These are phyloP conservation scores for Thomomys bottae DNA, from an alignment of 2,113 vertebrate species.

Conservation along the genomic window DNA sequence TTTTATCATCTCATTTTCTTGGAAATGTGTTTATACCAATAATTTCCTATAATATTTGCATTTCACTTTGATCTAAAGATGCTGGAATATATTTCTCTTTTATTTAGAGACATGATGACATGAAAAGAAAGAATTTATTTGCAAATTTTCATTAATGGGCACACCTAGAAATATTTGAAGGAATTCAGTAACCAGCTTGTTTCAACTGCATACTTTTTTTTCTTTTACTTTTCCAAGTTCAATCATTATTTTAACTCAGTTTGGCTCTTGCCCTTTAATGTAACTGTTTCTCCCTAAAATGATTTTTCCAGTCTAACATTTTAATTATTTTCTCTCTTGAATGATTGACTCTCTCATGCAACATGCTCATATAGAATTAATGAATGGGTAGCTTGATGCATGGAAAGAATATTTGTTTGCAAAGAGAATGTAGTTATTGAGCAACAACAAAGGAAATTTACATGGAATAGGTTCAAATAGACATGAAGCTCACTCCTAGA, in stretches of 20 bases:
- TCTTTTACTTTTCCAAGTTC: background rate
- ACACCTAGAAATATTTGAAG: background rate
- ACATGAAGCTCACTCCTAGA: background rate
- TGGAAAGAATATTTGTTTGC: background rate
- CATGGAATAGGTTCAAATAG: background rate
- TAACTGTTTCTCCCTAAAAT: background rate
- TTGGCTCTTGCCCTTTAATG: background rate
- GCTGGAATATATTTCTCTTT: background rate
- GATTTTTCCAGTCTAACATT: background rate
- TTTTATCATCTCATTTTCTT: constrained; percentile 59
- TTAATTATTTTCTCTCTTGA: background rate
- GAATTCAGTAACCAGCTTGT: background rate
- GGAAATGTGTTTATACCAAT: background rate
- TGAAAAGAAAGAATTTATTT: background rate
- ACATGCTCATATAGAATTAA: background rate
- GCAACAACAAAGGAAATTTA: background rate
- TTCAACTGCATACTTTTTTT: background rate
- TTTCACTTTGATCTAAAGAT: background rate
- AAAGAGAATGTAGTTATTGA: background rate
- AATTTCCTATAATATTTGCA: constrained; percentile 33
- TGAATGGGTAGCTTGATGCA: background rate
- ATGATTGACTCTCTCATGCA: background rate
- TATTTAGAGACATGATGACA: background rate
- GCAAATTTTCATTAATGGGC: constrained; percentile 1
- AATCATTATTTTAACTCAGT: background rate